Evolutionary conservation across 1,140 invertebrate genomes (phyloP), one percentile per base, ranked within the genome.

Genomic region (Macrostomum lignano): DNA sequence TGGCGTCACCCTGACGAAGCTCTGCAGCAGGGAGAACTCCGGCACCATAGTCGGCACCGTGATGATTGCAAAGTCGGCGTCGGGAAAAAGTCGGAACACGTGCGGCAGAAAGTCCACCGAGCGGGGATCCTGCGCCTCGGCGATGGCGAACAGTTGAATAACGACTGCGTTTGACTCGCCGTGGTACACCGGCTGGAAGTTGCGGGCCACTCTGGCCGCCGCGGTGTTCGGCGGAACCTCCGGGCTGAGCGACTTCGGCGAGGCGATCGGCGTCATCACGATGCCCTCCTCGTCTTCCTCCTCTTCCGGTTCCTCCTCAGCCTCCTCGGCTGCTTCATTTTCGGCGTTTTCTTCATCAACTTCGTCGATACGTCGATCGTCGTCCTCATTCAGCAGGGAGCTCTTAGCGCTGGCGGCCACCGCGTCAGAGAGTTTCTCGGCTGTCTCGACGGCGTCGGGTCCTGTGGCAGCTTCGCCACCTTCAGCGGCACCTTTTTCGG

Each of bases 81-180:
- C 56, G 0, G 69, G 68, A 42, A 69, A 73, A 35, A 66, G 49
- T 36, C 69, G 63, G 44, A 69, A 73, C 1, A 67, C 63, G 17
- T 64, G 64, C 41, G 65, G 58, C 7, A 72, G 46, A 38, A 71
- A 65, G 40, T 67, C 58, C 21, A 46, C 49, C 1, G 58, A 55
- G 35, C 55, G 55, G 40, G 22, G 46, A 46, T 68, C 64, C 40
- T 65, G 66, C 45, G 62, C 58, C 28, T 62, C 56, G 37, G 67
- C 56, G 40, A 69, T 65, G 36, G 65, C 66, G 41, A 68, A 68
- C 4, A 72, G 43, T 49, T 71, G 68, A 13, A 72, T 52, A 7
- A 63, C 46, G 42, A 72, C 68, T 2, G 68, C 69, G 41, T 51
- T 55, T 2, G 31, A 30, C 21, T 40, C 42, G 22, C 52, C 52